These are phyloP conservation scores for Dastarcus helophoroides DNA, from an alignment of 2,888 invertebrate genomes.

Conservation along the genomic window DNA sequence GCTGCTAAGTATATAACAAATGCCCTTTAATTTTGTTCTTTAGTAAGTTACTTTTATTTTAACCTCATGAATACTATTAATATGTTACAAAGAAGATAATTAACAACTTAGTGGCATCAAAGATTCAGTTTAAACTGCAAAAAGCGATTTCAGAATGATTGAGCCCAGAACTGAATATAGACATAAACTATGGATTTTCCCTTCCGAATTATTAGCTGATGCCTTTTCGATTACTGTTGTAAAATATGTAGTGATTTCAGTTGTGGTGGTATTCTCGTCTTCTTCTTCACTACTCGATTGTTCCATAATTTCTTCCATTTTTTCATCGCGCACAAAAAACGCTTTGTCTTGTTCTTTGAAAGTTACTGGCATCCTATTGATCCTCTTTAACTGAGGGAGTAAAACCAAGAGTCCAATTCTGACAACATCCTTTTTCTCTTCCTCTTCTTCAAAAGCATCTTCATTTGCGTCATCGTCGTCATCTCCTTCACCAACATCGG, in stretches of 20 bases:
- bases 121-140: too few relatives aligned
- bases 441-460: constrained; percentile 26
- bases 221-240: constrained; percentile 18
- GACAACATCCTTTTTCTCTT: constrained; percentile 29
- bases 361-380: constrained; percentile 43
- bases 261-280: constrained; percentile 16
- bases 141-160: too few relatives aligned
- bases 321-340: constrained; percentile 20
- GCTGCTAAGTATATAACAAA: too few relatives aligned
- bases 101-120: too few relatives aligned
- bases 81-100: too few relatives aligned
- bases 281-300: constrained; percentile 28
- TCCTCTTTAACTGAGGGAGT: constrained; percentile 33
- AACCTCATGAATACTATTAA: too few relatives aligned
- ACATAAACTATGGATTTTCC: too few relatives aligned
- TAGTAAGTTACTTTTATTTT: too few relatives aligned
- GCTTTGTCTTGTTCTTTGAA: constrained; percentile 41
- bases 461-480: constrained; percentile 16
- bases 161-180: too few relatives aligned
- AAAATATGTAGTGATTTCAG: constrained; percentile 18
- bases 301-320: constrained; percentile 27
- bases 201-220: too few relatives aligned
- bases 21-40: too few relatives aligned
- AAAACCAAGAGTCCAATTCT: constrained; percentile 11
- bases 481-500: constrained; percentile 14